A percentile compares a stretch with the other conserved stretches of the same genome.
Evolutionary conservation across 2,797 vertebrate genomes (phyloP).

Genomic region (Megalops cyprinoides): DNA sequence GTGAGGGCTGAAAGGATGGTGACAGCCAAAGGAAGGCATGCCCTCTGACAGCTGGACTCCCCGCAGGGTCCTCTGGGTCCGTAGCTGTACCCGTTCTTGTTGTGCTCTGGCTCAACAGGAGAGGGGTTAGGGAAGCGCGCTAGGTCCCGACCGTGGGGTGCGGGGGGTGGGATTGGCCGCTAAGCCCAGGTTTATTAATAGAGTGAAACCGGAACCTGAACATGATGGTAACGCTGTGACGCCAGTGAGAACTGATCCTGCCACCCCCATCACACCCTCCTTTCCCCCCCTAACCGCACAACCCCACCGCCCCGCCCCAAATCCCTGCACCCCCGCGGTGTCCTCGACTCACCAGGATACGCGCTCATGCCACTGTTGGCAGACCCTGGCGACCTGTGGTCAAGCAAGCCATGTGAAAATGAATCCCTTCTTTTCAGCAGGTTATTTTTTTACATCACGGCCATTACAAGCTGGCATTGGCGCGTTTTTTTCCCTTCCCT

Average conservation of each 20-base stretch:
- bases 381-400: neutral
- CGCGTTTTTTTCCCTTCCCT: neutral
- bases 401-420: neutral
- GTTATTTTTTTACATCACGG: neutral
- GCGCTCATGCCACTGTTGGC: neutral
- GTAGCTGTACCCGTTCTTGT: neutral
- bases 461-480: neutral
- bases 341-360: neutral
- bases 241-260: conserved; percentile 55
- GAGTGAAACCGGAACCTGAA: conserved; percentile 71
- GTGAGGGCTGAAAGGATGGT: neutral
- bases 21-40: neutral
- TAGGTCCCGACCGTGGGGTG: neutral
- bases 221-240: conserved; percentile 61
- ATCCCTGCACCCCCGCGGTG: neutral
- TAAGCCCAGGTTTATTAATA: conserved; percentile 71
- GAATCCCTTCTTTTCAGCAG: neutral
- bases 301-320: neutral
- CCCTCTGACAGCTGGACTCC: neutral
- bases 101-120: neutral
- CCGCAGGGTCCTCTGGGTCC: neutral
- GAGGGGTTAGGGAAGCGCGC: neutral
- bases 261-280: conserved; percentile 34
- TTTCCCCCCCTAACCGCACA: neutral
- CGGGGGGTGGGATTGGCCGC: conserved; percentile 30